Percentiles rank a stretch among this genome's conserved stretches.
phyloP scores from a whole-genome alignment of 2,113 vertebrate species.

The Meles meles region DNA sequence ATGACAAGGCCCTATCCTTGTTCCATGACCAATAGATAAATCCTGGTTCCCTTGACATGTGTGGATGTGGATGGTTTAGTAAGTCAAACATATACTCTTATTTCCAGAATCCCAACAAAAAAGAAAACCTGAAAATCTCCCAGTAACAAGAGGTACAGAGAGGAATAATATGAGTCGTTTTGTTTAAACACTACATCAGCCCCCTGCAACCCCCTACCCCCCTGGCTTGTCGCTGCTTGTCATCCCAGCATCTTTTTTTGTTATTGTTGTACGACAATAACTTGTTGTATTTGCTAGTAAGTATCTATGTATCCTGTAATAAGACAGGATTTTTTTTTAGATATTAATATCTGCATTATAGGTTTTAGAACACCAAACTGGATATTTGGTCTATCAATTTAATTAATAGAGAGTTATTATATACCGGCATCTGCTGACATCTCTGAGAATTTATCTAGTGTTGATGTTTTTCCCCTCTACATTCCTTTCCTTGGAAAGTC shows the following conservation, averaged over 20 bases:
- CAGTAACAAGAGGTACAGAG: background rate
- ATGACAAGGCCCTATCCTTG: background rate
- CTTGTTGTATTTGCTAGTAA: background rate
- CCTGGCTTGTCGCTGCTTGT: background rate
- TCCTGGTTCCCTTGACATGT: background rate
- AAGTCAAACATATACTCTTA: background rate
- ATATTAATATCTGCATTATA: background rate
- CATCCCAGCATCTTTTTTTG: background rate
- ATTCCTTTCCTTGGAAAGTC: background rate
- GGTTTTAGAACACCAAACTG: background rate
- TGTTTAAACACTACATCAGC: background rate
- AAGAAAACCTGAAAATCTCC: background rate
- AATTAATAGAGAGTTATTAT: background rate
- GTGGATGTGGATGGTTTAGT: background rate
- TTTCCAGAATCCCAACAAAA: background rate
- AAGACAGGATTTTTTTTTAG: background rate
- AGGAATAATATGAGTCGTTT: background rate
- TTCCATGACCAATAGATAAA: background rate
- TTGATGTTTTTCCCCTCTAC: background rate
- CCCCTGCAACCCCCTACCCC: rapidly evolving
- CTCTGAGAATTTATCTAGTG: background rate
- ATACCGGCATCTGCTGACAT: background rate
- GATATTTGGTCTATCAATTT: background rate
- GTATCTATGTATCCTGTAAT: background rate
- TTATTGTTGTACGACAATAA: background rate